Evolutionary conservation across 2,113 vertebrate genomes (phyloP).

Genomic region (Cryptomyrus ogoouensis): DNA sequence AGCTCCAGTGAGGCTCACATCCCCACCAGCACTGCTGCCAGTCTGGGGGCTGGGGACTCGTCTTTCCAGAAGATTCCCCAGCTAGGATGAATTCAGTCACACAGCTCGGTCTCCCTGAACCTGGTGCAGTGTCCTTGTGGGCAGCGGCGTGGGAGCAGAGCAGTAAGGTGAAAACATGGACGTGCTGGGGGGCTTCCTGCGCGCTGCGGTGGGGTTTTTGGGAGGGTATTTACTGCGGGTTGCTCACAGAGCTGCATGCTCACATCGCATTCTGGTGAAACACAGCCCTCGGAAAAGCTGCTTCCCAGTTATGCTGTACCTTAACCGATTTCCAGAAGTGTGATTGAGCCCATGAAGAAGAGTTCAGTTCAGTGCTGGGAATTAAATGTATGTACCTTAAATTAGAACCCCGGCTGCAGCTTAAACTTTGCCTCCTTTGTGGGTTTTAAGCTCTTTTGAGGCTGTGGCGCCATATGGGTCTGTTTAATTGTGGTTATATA

Average conservation of each 20-base stretch:
- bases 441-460: conserved; percentile 41
- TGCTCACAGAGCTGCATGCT: background rate
- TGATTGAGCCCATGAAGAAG: background rate
- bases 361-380: background rate
- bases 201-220: background rate
- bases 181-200: background rate
- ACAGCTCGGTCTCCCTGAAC: background rate
- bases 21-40: background rate
- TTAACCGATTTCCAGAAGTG: background rate
- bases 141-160: background rate
- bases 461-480: conserved; percentile 56
- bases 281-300: background rate
- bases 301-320: background rate
- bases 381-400: background rate
- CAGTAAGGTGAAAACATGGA: background rate
- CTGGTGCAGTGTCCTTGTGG: background rate
- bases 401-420: background rate
- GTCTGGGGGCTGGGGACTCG: background rate
- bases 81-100: background rate
- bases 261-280: background rate
- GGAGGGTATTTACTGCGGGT: background rate
- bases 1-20: background rate
- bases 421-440: background rate
- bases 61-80: background rate
- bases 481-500: conserved; percentile 66